A percentile compares a stretch with the other conserved stretches of the same genome.
phyloP scores from a whole-genome alignment of 1,140 invertebrate genomes.

The Eupristina koningsbergeri region DNA sequence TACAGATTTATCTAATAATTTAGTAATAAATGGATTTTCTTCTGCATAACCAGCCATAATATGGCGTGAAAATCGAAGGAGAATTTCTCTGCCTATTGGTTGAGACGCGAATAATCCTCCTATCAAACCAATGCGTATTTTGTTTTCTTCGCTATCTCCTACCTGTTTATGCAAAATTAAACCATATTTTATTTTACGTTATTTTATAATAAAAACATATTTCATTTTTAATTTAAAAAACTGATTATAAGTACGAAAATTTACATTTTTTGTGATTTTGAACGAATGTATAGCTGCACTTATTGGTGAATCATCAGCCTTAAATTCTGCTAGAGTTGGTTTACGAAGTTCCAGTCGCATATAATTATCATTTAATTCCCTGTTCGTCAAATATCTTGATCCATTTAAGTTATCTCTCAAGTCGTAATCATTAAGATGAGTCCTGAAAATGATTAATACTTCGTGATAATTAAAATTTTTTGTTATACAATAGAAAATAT shows the following conservation, averaged over 20 bases:
- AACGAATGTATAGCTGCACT: slow-evolving; percentile 78
- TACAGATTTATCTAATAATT: slow-evolving; percentile 81
- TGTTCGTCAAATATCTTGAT: slow-evolving; percentile 67
- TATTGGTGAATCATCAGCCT: slow-evolving; percentile 76
- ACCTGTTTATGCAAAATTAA: slow-evolving; percentile 70
- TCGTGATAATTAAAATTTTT: neutral
- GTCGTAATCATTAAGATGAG: slow-evolving; percentile 55
- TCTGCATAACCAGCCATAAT: slow-evolving; percentile 80
- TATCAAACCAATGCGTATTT: slow-evolving; percentile 86
- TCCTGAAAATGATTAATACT: slow-evolving; percentile 6
- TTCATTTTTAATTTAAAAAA: too few relatives aligned
- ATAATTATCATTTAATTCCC: slow-evolving; percentile 78
- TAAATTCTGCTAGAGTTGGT: slow-evolving; percentile 77
- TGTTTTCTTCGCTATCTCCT: slow-evolving; percentile 82
- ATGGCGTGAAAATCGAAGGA: slow-evolving; percentile 87
- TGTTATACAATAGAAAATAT: neutral
- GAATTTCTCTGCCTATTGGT: slow-evolving; percentile 87
- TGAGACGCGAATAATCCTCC: slow-evolving; percentile 89
- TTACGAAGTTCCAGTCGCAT: slow-evolving; percentile 79
- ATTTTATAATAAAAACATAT: too few relatives aligned
- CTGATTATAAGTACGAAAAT: slow-evolving; percentile 26
- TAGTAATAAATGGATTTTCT: slow-evolving; percentile 77
- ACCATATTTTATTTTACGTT: neutral
- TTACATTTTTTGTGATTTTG: slow-evolving; percentile 78
- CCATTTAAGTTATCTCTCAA: slow-evolving; percentile 62